phyloP scores from a whole-genome alignment of 2,888 invertebrate species.

The Hyposoter dolosus region DNA sequence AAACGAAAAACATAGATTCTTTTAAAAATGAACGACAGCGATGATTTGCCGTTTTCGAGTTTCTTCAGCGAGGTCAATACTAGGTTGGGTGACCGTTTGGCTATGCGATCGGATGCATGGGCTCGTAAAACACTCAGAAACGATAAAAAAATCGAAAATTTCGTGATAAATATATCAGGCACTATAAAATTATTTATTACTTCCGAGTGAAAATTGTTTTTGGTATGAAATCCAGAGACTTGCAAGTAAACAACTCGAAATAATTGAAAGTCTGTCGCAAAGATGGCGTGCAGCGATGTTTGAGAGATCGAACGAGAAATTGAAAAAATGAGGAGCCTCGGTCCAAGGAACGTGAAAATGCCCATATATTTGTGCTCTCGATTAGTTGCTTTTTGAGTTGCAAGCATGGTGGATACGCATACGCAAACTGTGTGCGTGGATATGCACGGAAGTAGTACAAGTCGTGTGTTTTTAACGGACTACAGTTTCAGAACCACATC shows the following conservation, averaged over 20 bases:
- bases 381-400: constrained; percentile 58
- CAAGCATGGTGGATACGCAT: constrained; percentile 35
- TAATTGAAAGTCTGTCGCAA: neutral
- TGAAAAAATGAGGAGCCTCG: neutral
- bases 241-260: too few relatives aligned
- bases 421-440: constrained; percentile 35
- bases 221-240: too few relatives aligned
- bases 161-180: neutral
- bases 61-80: too few relatives aligned
- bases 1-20: too few relatives aligned
- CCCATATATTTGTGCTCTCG: constrained; percentile 19
- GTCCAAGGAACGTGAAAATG: neutral
- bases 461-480: constrained; percentile 69
- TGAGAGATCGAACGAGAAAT: neutral
- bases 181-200: neutral
- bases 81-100: neutral
- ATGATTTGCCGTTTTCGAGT: too few relatives aligned
- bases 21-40: too few relatives aligned
- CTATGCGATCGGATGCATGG: neutral
- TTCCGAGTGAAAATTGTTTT: too few relatives aligned
- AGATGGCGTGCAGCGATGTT: neutral
- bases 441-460: constrained; percentile 67
- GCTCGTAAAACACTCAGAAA: neutral
- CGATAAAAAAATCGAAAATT: neutral
- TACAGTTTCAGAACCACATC: constrained; percentile 55